Percentiles rank a stretch among this genome's conserved stretches.
Evolutionary conservation across 2,888 invertebrate genomes (phyloP).

Genomic region (Euproctis similis): DNA sequence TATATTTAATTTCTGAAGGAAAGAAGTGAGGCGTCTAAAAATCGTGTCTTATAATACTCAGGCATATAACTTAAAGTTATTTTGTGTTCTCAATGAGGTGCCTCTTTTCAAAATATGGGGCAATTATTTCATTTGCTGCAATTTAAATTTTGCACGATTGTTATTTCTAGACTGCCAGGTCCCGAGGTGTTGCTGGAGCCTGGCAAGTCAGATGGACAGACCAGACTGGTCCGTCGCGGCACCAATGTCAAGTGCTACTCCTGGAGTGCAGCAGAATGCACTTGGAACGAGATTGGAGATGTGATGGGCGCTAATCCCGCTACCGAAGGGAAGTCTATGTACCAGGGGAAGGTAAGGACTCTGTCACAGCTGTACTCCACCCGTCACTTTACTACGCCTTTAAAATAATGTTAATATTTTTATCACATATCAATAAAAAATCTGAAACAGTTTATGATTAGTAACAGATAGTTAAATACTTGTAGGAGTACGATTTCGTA

Average conservation of each 20-base stretch:
- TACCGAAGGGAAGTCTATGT: slow-evolving; percentile 84
- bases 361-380: background rate
- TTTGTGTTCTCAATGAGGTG: too few relatives aligned
- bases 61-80: too few relatives aligned
- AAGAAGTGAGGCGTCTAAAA: too few relatives aligned
- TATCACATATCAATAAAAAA: too few relatives aligned
- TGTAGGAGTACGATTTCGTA: slow-evolving; percentile 92
- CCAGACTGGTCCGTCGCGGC: slow-evolving; percentile 84
- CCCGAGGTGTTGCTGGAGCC: slow-evolving; percentile 84
- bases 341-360: slow-evolving; percentile 85
- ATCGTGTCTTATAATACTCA: too few relatives aligned
- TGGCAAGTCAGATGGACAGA: slow-evolving; percentile 88
- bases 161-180: slow-evolving; percentile 82
- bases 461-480: too few relatives aligned
- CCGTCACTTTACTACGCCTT: background rate
- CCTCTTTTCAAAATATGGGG: too few relatives aligned
- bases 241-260: slow-evolving; percentile 85
- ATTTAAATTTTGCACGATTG: too few relatives aligned
- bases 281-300: slow-evolving; percentile 93
- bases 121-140: too few relatives aligned
- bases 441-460: too few relatives aligned
- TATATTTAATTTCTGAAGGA: too few relatives aligned
- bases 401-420: background rate
- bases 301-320: slow-evolving; percentile 87
- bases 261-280: slow-evolving; percentile 79